Base-by-base conservation (phyloP, 2,797 vertebrate genomes). In the Acanthopagrus latus region DNA sequence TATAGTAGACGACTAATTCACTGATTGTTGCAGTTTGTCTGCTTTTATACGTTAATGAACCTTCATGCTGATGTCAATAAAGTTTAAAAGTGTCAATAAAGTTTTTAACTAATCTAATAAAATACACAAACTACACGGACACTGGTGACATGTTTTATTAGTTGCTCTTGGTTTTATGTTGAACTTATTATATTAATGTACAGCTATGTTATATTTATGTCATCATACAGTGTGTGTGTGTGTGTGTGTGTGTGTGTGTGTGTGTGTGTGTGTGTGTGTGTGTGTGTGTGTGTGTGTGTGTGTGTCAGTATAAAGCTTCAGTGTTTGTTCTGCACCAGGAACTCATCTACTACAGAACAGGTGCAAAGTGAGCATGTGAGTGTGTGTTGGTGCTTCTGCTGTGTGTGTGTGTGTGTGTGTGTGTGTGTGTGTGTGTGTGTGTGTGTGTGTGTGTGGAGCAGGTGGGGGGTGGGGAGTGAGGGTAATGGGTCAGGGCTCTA, bases 401-500 rank as follows among this genome's bases (percentile, higher is more conserved):
- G 59, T 62, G 20, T 68, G 21, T 51, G 9, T 27, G 21, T 65
- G 11, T 43, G 14, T 76, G 18, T 58, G 8, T 56, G 14, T 50
- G 68, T 77, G 64, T 58, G 64, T 54, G 43, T 20, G 56, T n/a
- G 29, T 59, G 29, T 20, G 21, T 54, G 54, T 44, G 58, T 69
- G 16, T 43, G 47, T 67, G 55, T 55, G 48, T 73, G 64, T 33
- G 64, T 29, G 38, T 17, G 55, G 62, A 85, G 80, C 86, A 91
- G 87, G 85, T 91, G 88, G 90, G 88, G 85, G 88, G 86, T 84
- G 70, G 80, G 78, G 71, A 68, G 29, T 38, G 75, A 77, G 85
- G 60, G 70, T 80, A 76, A 74, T 74, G 84, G 88, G 83, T 88
- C 87, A 87, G 65, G 64, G 69, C 65, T 90, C 88, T 94, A 92